A percentile compares a stretch with the other conserved stretches of the same genome.
Evolutionary conservation across 2,113 vertebrate species (phyloP).

Genomic region (Protobothrops flavoviridis): DNA sequence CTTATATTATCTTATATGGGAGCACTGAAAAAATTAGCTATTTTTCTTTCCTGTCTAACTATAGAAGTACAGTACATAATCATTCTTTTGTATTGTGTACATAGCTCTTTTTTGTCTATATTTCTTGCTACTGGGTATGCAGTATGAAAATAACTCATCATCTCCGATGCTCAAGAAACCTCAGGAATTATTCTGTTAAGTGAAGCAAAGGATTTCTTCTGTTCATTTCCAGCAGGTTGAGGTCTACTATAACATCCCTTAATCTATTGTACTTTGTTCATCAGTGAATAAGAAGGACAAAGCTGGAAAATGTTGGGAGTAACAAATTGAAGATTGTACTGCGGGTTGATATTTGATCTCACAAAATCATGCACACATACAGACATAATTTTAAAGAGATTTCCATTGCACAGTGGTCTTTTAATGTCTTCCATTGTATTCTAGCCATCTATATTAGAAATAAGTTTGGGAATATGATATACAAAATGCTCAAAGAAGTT

Average conservation of each 20-base stretch:
- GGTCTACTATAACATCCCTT: background rate
- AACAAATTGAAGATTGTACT: background rate
- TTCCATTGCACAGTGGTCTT: background rate
- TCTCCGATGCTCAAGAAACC: background rate
- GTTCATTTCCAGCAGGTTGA: background rate
- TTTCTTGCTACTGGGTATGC: background rate
- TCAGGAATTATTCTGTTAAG: background rate
- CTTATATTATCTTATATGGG: background rate
- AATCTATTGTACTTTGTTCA: background rate
- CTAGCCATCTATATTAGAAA: background rate
- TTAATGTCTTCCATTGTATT: background rate
- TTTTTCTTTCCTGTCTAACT: background rate
- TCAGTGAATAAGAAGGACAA: background rate
- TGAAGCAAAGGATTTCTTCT: background rate
- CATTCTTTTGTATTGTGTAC: background rate
- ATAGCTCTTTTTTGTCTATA: background rate
- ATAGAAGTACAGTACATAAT: background rate
- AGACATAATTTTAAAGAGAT: background rate
- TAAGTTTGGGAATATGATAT: background rate
- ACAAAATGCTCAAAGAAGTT: background rate
- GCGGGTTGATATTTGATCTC: background rate
- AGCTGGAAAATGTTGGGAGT: background rate
- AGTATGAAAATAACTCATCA: background rate
- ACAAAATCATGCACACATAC: background rate
- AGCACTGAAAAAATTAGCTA: background rate